Percentiles rank a stretch among this genome's conserved stretches.
Conservation (phyloP, 2,888 invertebrate genomes). For the Furcula furcula region DNA sequence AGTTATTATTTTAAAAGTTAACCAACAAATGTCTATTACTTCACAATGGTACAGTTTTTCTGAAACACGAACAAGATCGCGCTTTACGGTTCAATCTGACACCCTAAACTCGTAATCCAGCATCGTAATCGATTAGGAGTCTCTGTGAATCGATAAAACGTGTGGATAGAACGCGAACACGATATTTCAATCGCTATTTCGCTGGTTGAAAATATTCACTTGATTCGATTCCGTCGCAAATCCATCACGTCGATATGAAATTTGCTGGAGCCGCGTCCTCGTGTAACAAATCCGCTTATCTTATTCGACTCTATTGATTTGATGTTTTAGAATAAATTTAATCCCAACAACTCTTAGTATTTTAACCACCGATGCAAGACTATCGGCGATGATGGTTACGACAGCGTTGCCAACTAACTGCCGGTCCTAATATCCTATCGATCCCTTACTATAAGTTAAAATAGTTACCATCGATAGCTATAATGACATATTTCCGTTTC, state of each 20-base stretch:
- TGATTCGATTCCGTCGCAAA: conserved; percentile 46
- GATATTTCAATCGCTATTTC: conserved; percentile 11
- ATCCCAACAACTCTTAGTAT: background rate
- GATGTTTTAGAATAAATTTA: conserved; percentile 1
- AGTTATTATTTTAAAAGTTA: no score
- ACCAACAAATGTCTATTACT: no score
- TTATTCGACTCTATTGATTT: conserved; percentile 7
- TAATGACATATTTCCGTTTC: no score
- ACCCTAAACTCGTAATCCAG: conserved; percentile 2
- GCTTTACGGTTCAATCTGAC: no score
- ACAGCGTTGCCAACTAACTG: no score
- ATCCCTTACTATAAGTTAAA: no score
- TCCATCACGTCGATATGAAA: conserved; percentile 45
- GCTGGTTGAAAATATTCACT: conserved; percentile 42
- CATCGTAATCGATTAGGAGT: conserved; percentile 4
- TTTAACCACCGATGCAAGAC: background rate
- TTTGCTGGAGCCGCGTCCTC: conserved; percentile 40
- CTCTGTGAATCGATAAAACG: conserved; percentile 3
- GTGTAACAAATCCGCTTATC: conserved; percentile 56
- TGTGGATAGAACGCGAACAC: conserved; percentile 6
- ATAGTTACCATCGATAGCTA: no score
- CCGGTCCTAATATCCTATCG: no score
- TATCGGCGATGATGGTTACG: no score
- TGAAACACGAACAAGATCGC: no score
- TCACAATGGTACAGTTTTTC: no score